These are phyloP conservation scores for Drosophila buzzatii DNA, from an alignment of 2,888 invertebrate genomes.

Conservation along the genomic window DNA sequence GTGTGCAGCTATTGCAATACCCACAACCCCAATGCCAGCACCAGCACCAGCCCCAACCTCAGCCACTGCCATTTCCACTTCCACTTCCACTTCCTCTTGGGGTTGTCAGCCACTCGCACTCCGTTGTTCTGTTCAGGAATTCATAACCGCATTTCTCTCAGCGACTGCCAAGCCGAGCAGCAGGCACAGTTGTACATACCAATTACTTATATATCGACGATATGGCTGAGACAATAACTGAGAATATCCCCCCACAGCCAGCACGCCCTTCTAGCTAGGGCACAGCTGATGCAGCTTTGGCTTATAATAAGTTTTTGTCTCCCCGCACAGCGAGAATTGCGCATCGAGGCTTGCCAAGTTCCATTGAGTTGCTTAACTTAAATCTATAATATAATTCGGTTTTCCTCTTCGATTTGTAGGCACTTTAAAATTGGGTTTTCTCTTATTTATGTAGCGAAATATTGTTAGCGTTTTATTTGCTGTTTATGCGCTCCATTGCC, in stretches of 20 bases:
- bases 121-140: constrained; percentile 62
- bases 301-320: constrained; percentile 74
- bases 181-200: constrained; percentile 76
- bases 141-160: constrained; percentile 71
- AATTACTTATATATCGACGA: constrained; percentile 78
- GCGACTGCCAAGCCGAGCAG: constrained; percentile 45
- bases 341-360: constrained; percentile 51
- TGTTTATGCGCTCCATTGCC: constrained; percentile 74
- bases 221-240: constrained; percentile 64
- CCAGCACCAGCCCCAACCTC: too few species aligned
- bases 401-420: constrained; percentile 31
- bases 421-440: constrained; percentile 52
- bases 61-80: background rate
- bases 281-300: constrained; percentile 57
- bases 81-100: background rate
- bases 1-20: constrained; percentile 50
- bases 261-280: background rate
- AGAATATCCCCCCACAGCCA: background rate
- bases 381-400: constrained; percentile 63
- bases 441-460: constrained; percentile 60
- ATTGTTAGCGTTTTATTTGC: constrained; percentile 68
- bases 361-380: constrained; percentile 12
- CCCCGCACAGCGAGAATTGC: constrained; percentile 38
- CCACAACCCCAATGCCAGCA: background rate
- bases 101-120: constrained; percentile 30